These are phyloP conservation scores for Onychostruthus taczanowskii DNA, from an alignment of 2,113 vertebrate species.

Conservation along the genomic window DNA sequence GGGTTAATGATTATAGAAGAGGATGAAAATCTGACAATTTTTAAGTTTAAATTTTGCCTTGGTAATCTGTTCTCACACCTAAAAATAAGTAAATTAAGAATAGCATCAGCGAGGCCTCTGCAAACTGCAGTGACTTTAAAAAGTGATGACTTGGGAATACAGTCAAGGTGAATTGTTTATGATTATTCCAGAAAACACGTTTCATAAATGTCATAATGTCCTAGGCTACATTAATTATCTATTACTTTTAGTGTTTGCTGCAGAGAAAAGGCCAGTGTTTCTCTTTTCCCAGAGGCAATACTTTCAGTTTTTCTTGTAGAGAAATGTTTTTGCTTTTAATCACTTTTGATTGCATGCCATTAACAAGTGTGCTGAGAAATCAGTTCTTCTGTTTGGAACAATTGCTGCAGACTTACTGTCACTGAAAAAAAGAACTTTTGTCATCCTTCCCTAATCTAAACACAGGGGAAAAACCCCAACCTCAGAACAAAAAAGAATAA, in stretches of 20 bases:
- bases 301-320: slow-evolving; percentile 41
- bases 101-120: not conserved
- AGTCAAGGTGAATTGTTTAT: slow-evolving; percentile 3
- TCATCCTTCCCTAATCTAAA: not conserved
- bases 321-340: slow-evolving; percentile 17
- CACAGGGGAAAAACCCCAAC: not conserved
- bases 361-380: not conserved
- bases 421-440: not conserved
- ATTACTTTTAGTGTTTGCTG: not conserved
- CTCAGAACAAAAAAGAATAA: not conserved
- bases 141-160: not conserved
- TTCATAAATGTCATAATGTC: not conserved
- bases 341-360: not conserved
- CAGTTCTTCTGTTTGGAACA: not conserved
- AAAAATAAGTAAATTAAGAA: slow-evolving; percentile 13
- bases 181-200: not conserved
- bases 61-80: slow-evolving; percentile 15
- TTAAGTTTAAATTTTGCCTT: not conserved
- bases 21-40: not conserved
- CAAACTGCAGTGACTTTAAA: not conserved
- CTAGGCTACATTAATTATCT: not conserved
- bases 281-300: not conserved
- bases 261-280: not conserved
- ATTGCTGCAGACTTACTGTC: not conserved
- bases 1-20: not conserved